These are phyloP conservation scores for Sarcophaga subvicina DNA, from an alignment of 2,888 invertebrate genomes.

Conservation along the genomic window DNA sequence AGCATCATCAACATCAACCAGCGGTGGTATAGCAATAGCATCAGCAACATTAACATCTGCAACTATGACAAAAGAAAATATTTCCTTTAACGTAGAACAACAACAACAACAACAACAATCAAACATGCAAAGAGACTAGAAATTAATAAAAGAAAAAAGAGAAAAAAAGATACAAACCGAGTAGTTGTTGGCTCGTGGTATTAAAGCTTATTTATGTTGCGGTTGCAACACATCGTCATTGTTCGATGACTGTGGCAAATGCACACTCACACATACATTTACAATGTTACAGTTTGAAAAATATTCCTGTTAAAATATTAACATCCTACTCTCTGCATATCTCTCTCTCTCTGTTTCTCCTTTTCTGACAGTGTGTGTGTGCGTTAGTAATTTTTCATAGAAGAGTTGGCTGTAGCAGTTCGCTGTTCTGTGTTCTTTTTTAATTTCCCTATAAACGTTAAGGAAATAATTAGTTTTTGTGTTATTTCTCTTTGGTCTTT, in stretches of 20 bases:
- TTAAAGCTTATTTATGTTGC: slow-evolving; percentile 67
- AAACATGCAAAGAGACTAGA: neutral
- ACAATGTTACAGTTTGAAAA: slow-evolving; percentile 22
- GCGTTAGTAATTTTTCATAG: too few species aligned
- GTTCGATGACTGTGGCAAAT: slow-evolving; percentile 63
- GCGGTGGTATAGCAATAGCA: too few species aligned
- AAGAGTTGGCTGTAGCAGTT: neutral
- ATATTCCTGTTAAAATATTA: slow-evolving; percentile 20
- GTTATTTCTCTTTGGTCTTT: neutral
- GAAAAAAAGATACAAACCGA: slow-evolving; percentile 31
- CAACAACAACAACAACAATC: too few species aligned
- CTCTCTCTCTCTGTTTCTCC: too few species aligned
- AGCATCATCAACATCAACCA: neutral
- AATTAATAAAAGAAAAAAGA: neutral
- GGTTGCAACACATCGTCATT: slow-evolving; percentile 63
- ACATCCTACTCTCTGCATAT: too few species aligned
- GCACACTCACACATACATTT: slow-evolving; percentile 12
- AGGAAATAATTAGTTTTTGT: slow-evolving; percentile 44
- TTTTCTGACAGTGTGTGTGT: too few species aligned
- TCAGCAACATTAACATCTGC: too few species aligned
- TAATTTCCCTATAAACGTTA: slow-evolving; percentile 1
- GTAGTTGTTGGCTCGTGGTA: slow-evolving; percentile 62
- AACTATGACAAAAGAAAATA: slow-evolving; percentile 26
- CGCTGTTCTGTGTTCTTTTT: too few species aligned
- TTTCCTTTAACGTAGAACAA: neutral